Conservation (phyloP, 1,140 invertebrate genomes). For the Drosophila pseudoananassae region DNA sequence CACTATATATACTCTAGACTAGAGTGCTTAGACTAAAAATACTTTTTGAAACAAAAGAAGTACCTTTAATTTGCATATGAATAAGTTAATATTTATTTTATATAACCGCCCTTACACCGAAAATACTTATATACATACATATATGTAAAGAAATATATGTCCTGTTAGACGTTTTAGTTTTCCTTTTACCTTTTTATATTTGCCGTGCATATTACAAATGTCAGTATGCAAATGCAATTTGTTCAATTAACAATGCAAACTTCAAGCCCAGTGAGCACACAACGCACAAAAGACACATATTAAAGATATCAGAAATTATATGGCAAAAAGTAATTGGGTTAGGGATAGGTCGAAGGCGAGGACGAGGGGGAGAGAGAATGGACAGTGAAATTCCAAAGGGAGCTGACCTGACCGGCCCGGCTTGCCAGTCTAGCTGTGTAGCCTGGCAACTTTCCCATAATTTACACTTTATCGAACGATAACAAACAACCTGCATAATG, state of each 20-base stretch:
- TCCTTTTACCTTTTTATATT: too few relatives aligned
- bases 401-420: slow-evolving; percentile 27
- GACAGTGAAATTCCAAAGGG: slow-evolving; percentile 20
- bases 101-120: too few relatives aligned
- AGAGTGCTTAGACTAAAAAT: too few relatives aligned
- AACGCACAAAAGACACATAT: slow-evolving; percentile 23
- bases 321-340: slow-evolving; percentile 14
- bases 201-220: slow-evolving; percentile 2
- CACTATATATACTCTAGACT: too few relatives aligned
- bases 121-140: too few relatives aligned
- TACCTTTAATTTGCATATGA: too few relatives aligned
- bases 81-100: too few relatives aligned
- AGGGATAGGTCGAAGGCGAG: background rate
- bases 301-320: slow-evolving; percentile 42
- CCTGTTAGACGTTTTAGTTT: too few relatives aligned
- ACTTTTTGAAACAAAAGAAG: too few relatives aligned
- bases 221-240: slow-evolving; percentile 28
- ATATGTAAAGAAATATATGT: too few relatives aligned
- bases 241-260: slow-evolving; percentile 40
- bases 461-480: slow-evolving; percentile 82
- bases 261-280: slow-evolving; percentile 36
- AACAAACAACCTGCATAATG: slow-evolving; percentile 80
- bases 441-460: slow-evolving; percentile 72
- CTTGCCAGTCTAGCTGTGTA: slow-evolving; percentile 8
- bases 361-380: background rate